Conservation (phyloP, 1,140 invertebrate species). For the Monomorium pharaonis region DNA sequence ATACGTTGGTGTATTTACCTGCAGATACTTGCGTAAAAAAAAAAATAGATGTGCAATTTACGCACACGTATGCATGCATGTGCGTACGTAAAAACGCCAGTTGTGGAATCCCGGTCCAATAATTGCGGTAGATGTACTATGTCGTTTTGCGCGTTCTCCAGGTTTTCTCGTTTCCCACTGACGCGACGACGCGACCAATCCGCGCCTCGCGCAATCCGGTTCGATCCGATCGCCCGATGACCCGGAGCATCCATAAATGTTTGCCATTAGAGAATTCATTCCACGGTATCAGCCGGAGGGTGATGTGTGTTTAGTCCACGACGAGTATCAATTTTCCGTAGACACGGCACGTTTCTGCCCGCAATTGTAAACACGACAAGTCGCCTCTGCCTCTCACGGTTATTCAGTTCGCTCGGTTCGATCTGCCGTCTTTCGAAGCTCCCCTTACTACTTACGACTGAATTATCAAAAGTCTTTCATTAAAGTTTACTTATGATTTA, state of each 20-base stretch:
- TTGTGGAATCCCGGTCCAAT: conserved; percentile 1
- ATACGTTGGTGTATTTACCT: not conserved
- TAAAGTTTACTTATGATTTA: not conserved
- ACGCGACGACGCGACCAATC: not conserved
- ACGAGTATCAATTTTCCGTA: not conserved
- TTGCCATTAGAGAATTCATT: not conserved
- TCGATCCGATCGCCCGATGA: conserved; percentile 28
- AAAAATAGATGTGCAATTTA: not conserved
- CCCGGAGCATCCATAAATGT: not conserved
- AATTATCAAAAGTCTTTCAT: not conserved
- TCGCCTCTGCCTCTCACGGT: not conserved
- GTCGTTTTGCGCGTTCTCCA: conserved; percentile 7
- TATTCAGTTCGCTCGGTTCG: not conserved
- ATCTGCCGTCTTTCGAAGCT: not conserved
- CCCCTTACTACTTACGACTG: not conserved
- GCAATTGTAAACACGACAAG: not conserved
- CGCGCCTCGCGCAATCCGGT: conserved; percentile 17
- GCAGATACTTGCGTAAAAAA: not conserved
- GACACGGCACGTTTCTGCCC: too few species aligned
- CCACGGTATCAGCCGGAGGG: not conserved
- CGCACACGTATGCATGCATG: not conserved
- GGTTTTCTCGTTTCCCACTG: conserved; percentile 17
- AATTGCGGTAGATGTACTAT: conserved; percentile 6
- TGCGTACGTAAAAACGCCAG: conserved; percentile 3
- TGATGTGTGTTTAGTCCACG: not conserved